Percentiles rank a stretch among this genome's conserved stretches.
Conservation (phyloP, 2,888 invertebrate species). For the Tridacna crocea region DNA sequence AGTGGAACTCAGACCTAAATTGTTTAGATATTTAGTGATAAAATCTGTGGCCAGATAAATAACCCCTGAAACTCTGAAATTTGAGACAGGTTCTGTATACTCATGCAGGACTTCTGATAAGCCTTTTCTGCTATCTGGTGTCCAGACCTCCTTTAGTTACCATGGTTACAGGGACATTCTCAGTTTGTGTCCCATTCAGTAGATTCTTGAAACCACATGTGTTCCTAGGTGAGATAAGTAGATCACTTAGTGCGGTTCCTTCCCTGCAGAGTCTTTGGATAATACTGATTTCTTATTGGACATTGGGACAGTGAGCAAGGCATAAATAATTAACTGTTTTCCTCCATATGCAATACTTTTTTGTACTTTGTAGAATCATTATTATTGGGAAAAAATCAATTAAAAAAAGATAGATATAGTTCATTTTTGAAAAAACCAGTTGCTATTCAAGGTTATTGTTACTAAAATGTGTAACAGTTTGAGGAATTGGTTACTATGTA, state of each 20-base stretch:
- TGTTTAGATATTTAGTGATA: conserved; percentile 15
- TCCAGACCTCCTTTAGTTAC: conserved; percentile 18
- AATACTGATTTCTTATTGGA: conserved; percentile 45
- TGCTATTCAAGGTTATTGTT: too few relatives aligned
- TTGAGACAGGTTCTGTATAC: conserved; percentile 18
- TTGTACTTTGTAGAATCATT: too few relatives aligned
- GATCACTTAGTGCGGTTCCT: not conserved
- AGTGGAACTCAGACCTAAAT: conserved; percentile 19
- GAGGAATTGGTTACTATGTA: too few relatives aligned
- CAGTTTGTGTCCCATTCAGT: conserved; percentile 18
- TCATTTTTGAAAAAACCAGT: too few relatives aligned
- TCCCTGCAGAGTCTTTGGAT: conserved; percentile 5
- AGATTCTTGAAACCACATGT: conserved; percentile 2
- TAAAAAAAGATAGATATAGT: too few relatives aligned
- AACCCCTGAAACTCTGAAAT: conserved; percentile 1
- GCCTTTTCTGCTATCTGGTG: conserved; percentile 16
- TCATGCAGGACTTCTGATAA: conserved; percentile 21
- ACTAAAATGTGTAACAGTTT: too few relatives aligned
- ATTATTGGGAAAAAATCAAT: too few relatives aligned
- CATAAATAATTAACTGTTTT: conserved; percentile 49
- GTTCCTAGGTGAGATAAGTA: conserved; percentile 11
- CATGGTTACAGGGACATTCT: conserved; percentile 25
- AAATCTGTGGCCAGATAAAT: conserved; percentile 15
- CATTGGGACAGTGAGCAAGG: conserved; percentile 39
- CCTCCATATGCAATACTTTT: too few relatives aligned